Evolutionary conservation across 1,140 invertebrate genomes (phyloP).

Genomic region (Thereuonema tuberculata): DNA sequence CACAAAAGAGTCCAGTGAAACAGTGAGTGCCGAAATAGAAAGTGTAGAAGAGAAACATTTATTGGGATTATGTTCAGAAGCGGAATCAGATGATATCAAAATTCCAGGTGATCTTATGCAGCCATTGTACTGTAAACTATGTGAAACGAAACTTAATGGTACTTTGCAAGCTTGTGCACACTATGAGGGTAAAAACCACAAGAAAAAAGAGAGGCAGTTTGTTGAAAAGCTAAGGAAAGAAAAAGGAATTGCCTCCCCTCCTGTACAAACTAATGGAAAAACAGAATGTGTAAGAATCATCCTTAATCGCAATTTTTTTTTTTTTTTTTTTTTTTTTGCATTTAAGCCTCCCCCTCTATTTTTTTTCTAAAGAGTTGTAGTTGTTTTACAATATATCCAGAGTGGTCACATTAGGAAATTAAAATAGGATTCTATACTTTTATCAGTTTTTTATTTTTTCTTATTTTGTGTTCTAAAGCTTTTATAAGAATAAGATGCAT

Average conservation of each 20-base stretch:
- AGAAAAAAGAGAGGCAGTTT: constrained; percentile 21
- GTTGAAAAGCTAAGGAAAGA: constrained; percentile 13
- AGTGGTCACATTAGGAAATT: no score
- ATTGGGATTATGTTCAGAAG: no score
- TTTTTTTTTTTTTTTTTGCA: no score
- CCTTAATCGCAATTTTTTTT: no score
- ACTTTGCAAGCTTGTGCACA: constrained; percentile 20
- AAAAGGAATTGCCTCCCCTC: constrained; percentile 11
- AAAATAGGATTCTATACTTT: no score
- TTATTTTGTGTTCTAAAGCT: no score
- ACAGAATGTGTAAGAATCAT: constrained; percentile 7
- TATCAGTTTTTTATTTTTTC: no score
- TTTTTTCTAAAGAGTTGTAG: neutral
- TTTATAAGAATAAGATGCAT: no score
- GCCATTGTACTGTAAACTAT: constrained; percentile 23
- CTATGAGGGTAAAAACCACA: constrained; percentile 24
- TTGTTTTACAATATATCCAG: neutral
- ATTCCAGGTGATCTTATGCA: constrained; percentile 20
- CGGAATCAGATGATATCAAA: no score
- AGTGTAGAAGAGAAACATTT: no score
- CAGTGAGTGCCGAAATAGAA: no score
- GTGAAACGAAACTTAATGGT: constrained; percentile 20
- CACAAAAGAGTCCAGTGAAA: no score
- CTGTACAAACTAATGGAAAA: constrained; percentile 9
- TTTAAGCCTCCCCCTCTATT: neutral